Base-by-base conservation (phyloP, 2,797 vertebrate species). In the Benthosema pterotum region DNA sequence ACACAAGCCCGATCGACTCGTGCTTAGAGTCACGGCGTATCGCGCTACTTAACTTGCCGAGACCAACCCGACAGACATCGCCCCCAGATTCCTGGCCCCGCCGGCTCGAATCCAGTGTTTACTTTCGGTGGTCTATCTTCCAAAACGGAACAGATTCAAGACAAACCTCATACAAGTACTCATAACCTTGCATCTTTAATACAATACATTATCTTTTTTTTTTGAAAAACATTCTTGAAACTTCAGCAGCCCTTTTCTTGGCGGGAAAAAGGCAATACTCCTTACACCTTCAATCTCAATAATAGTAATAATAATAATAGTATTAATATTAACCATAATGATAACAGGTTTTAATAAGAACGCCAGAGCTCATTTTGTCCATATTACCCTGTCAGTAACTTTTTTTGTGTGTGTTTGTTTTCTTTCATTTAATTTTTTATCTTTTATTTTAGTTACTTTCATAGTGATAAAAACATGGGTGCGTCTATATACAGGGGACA, bases 221-320 rank as follows among this genome's bases (percentile, higher is more conserved):
- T 88, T 87, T 88, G 72, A 78, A 85, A 91, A 91, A 90, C 91
- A 91, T 93, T 92, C 89, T 91, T 91, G 68, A 86, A 74, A 88
- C 81, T 86, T 90, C 82, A 85, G 83, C 75, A 91, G 88, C 88
- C 88, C 79, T 90, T 89, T 88, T 88, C 78, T 79, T 74, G 59
- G 62, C 50, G 28, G 75, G 80, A 80, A 88, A 88, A 91, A 88
- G 87, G 85, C 87, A 91, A 88, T 74, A 80, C 81, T 69, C 62
- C 64, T 67, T 63, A 51, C 25, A 48, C 70, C 62, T 77, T 78
- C 62, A 53, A 51, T 71, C 62, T 59, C 83, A 67, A 54, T 77
- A 67, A 67, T 65, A 82, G 45, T 52, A 63, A 67, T 57, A 60
- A 69, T 42, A 38, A 38, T 11, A 38, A 11, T 38, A 38, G 1